Percentiles rank a stretch among this genome's conserved stretches.
Conservation (phyloP, 2,113 vertebrate genomes). For the Orthonyx spaldingii region DNA sequence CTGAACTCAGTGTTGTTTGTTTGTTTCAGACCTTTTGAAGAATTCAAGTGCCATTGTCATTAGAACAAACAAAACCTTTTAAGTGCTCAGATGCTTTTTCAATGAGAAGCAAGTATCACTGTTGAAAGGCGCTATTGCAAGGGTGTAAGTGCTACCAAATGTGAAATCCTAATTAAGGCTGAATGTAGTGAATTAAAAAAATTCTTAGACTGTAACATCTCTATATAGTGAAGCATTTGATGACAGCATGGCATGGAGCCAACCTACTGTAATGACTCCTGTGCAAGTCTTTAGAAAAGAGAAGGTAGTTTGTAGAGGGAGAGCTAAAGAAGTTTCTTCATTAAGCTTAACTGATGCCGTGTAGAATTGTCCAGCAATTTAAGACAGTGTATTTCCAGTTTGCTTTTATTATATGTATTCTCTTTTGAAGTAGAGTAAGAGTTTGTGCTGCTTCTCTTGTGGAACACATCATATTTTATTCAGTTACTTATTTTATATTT, state of each 20-base stretch:
- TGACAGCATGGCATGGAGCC: background rate
- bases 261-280: background rate
- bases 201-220: background rate
- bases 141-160: background rate
- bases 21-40: background rate
- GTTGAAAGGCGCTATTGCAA: background rate
- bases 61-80: background rate
- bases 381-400: background rate
- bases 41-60: background rate
- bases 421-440: background rate
- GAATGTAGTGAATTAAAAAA: background rate
- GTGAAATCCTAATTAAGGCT: background rate
- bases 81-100: background rate
- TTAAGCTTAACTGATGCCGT: background rate
- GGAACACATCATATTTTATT: background rate
- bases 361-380: background rate
- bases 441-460: background rate
- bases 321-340: background rate
- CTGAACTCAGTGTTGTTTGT: background rate
- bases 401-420: background rate
- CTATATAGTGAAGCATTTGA: background rate
- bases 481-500: background rate
- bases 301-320: background rate
- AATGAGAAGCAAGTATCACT: background rate
- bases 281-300: background rate